These are phyloP conservation scores for Nematolebias whitei DNA, from an alignment of 2,113 vertebrate genomes.

Conservation along the genomic window DNA sequence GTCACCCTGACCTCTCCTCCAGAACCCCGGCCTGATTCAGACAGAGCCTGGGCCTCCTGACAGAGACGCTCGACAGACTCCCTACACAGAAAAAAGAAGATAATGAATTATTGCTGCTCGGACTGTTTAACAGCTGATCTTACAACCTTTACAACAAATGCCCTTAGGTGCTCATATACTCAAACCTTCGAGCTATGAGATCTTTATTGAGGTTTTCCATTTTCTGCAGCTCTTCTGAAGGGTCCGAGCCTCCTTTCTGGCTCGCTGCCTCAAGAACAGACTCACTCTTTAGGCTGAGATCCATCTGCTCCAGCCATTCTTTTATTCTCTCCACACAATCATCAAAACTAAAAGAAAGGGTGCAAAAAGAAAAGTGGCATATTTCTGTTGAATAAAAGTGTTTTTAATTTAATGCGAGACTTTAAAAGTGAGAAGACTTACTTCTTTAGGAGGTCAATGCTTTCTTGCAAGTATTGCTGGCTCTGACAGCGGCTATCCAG, in stretches of 20 bases:
- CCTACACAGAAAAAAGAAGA: constrained; percentile 68
- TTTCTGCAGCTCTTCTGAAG: constrained; percentile 87
- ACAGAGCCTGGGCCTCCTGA: constrained; percentile 86
- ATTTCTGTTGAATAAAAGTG: constrained; percentile 20
- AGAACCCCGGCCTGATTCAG: constrained; percentile 83
- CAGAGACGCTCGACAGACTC: constrained; percentile 88
- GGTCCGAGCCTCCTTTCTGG: constrained; percentile 83
- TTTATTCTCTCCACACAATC: constrained; percentile 82
- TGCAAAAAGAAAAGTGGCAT: background rate
- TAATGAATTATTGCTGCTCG: constrained; percentile 6
- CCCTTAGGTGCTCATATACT: constrained; percentile 7
- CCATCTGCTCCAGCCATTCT: constrained; percentile 88
- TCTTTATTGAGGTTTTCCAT: constrained; percentile 89
- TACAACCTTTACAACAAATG: constrained; percentile 18
- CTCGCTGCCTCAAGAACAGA: constrained; percentile 76
- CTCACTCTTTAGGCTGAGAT: constrained; percentile 85
- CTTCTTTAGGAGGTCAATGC: constrained; percentile 79
- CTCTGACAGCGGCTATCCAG: constrained; percentile 83
- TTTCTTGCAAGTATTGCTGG: constrained; percentile 84
- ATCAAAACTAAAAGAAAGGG: constrained; percentile 83
- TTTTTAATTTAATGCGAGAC: constrained; percentile 8
- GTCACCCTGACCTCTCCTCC: constrained; percentile 82
- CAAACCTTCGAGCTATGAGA: constrained; percentile 86
- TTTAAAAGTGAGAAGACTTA: constrained; percentile 36
- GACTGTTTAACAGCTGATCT: background rate